Evolutionary conservation across 2,113 vertebrate species (phyloP).

Genomic region (Calyptommatus sinebrachiatus): DNA sequence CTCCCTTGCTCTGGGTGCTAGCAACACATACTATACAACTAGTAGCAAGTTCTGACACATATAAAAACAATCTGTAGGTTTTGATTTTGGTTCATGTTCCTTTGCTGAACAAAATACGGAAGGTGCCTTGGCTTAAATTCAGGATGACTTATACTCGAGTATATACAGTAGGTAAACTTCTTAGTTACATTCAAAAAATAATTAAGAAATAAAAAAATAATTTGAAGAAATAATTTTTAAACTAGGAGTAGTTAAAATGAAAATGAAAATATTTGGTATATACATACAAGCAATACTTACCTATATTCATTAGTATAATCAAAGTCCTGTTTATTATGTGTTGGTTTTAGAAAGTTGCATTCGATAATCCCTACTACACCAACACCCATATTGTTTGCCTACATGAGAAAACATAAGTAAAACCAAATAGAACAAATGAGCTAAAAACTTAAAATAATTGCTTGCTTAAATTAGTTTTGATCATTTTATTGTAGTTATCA

Average conservation of each 20-base stretch:
- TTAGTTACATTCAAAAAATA: too few species aligned
- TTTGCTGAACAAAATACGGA: neutral
- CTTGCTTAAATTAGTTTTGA: neutral
- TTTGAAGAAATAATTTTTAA: neutral
- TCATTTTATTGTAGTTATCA: too few species aligned
- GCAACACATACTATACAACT: too few species aligned
- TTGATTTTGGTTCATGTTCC: too few species aligned
- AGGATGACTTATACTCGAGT: neutral
- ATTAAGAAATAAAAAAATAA: too few species aligned
- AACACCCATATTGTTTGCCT: conserved; percentile 89
- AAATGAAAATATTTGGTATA: neutral
- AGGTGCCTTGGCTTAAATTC: too few species aligned
- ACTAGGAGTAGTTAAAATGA: neutral
- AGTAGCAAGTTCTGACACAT: too few species aligned
- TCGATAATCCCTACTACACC: conserved; percentile 93
- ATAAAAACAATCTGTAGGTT: too few species aligned
- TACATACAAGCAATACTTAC: conserved; percentile 63
- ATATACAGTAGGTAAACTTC: neutral
- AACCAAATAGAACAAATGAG: neutral
- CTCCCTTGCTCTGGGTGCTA: too few species aligned
- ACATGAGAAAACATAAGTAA: conserved; percentile 42
- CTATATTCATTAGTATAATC: conserved; percentile 93
- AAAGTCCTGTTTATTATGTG: conserved; percentile 97
- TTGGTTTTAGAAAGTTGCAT: conserved; percentile 91
- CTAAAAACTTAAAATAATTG: neutral